Percentiles rank a stretch among this genome's conserved stretches.
phyloP scores from a whole-genome alignment of 2,888 invertebrate genomes.

The Tuta absoluta region DNA sequence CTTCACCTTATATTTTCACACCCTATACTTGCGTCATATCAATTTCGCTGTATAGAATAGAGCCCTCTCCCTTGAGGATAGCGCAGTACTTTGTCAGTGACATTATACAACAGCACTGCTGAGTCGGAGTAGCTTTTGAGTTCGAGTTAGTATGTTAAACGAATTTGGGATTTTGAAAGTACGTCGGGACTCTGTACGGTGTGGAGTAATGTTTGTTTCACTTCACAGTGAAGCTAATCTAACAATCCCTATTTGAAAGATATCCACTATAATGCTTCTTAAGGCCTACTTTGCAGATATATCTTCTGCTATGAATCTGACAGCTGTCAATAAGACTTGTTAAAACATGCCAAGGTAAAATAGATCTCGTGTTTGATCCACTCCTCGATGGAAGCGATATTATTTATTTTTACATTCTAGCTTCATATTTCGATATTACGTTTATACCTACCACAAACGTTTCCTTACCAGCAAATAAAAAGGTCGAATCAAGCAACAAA shows the following conservation, averaged over 20 bases:
- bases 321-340: no score
- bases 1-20: not conserved
- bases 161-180: conserved; percentile 6
- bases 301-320: no score
- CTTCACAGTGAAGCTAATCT: not conserved
- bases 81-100: not conserved
- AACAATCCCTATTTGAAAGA: no score
- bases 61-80: not conserved
- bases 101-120: not conserved
- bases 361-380: not conserved
- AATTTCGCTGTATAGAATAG: not conserved
- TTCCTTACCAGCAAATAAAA: not conserved
- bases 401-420: not conserved
- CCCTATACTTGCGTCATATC: not conserved
- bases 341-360: no score
- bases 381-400: not conserved
- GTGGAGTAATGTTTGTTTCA: not conserved
- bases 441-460: not conserved
- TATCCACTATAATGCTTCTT: no score
- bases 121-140: not conserved
- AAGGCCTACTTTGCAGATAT: no score
- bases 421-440: not conserved
- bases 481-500: not conserved
- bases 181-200: not conserved
- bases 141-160: conserved; percentile 3